Percentiles rank a stretch among this genome's conserved stretches.
These are phyloP conservation scores for Apaloderma vittatum DNA, from an alignment of 2,113 vertebrate species.

Conservation along the genomic window DNA sequence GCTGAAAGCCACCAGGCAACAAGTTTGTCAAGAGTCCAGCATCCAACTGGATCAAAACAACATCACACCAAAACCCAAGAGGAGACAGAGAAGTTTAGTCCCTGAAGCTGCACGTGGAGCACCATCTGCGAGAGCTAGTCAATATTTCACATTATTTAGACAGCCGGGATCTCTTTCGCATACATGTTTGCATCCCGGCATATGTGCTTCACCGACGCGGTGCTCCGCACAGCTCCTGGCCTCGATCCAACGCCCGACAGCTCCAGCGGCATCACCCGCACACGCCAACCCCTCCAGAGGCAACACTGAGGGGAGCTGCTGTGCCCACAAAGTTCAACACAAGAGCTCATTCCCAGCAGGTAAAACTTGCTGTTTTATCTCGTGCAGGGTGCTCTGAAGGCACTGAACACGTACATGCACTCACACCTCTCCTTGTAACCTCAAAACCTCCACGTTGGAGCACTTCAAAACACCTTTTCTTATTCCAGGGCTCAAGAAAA, in stretches of 20 bases:
- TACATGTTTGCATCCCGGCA: constrained; percentile 51
- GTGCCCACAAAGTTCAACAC: rapidly evolving
- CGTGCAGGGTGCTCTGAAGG: rapidly evolving
- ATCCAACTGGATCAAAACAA: not conserved
- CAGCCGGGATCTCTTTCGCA: constrained; percentile 34
- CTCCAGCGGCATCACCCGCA: not conserved
- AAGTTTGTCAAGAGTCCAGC: not conserved
- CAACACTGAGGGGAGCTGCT: not conserved
- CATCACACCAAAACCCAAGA: not conserved
- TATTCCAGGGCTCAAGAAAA: not conserved
- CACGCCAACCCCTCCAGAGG: not conserved
- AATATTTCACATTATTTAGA: constrained; percentile 72
- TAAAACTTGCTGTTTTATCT: not conserved
- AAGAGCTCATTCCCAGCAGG: not conserved
- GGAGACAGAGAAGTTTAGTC: constrained; percentile 12
- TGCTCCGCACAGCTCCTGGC: constrained; percentile 49
- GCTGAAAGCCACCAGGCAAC: not conserved
- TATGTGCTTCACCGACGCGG: constrained; percentile 17
- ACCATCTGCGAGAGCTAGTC: constrained; percentile 56
- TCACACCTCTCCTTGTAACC: not conserved
- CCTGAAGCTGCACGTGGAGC: constrained; percentile 26
- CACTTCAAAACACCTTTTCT: not conserved
- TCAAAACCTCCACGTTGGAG: not conserved
- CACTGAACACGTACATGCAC: rapidly evolving
- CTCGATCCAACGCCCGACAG: not conserved